Conservation (phyloP, 2,113 vertebrate species). For the Pimephales promelas region DNA sequence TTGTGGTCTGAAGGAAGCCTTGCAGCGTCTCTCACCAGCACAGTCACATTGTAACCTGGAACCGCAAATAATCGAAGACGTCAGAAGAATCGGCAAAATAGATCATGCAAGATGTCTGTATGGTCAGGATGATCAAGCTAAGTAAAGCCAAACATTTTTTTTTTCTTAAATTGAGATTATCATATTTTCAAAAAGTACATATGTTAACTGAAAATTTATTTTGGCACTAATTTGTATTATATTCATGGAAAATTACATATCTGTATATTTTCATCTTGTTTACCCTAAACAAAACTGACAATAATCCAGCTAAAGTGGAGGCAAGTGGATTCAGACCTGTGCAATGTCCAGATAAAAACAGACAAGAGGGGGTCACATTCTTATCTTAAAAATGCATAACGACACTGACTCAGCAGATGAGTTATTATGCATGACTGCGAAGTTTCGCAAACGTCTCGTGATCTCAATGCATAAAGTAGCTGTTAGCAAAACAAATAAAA, state of each 20-base stretch:
- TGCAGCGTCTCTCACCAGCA: constrained; percentile 81
- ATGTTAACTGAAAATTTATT: neutral
- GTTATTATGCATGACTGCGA: constrained; percentile 57
- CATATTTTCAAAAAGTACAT: neutral
- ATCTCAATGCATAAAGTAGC: constrained; percentile 1
- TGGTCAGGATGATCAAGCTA: neutral
- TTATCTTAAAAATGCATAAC: constrained; percentile 47
- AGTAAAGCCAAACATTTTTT: neutral
- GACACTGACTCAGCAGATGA: constrained; percentile 68
- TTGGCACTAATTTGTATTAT: neutral
- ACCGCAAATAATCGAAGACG: neutral
- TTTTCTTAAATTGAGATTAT: neutral
- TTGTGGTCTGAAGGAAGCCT: constrained; percentile 79
- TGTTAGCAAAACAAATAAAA: constrained; percentile 7
- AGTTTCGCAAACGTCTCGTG: constrained; percentile 31
- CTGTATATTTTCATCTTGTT: neutral
- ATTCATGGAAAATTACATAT: neutral
- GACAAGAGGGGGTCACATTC: constrained; percentile 27
- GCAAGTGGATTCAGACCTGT: constrained; percentile 50
- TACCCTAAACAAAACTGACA: neutral
- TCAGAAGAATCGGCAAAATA: neutral
- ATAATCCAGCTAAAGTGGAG: neutral
- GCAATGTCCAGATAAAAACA: constrained; percentile 63
- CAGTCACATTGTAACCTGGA: constrained; percentile 85
- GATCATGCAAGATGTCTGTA: neutral